Conservation (phyloP, 2,888 invertebrate species). For the Erebia epiphron region DNA sequence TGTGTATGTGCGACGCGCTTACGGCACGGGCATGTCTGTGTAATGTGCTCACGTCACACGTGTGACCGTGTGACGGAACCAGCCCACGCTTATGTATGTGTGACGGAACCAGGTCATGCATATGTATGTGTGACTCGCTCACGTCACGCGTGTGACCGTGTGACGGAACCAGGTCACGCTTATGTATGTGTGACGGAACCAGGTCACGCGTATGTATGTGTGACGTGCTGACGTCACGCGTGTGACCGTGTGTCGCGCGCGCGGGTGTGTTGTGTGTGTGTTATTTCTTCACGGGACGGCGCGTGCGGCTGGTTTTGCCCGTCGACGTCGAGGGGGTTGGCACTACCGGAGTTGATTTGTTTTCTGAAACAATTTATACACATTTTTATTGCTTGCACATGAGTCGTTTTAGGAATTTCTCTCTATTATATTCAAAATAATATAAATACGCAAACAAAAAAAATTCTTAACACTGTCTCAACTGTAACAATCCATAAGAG, state of each 20-base stretch:
- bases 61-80: background rate
- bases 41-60: background rate
- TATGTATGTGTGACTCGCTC: background rate
- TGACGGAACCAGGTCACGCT: background rate
- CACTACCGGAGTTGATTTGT: conserved; percentile 64
- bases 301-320: conserved; percentile 74
- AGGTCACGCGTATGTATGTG: background rate
- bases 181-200: background rate
- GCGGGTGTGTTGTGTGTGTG: conserved; percentile 12
- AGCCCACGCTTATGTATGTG: too few species aligned
- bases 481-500: too few species aligned
- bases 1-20: background rate
- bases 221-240: background rate
- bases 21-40: background rate
- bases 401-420: too few species aligned
- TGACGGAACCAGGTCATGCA: background rate
- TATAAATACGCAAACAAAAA: too few species aligned
- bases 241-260: conserved; percentile 2
- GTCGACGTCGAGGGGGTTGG: conserved; percentile 76
- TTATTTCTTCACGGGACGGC: conserved; percentile 55
- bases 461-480: too few species aligned
- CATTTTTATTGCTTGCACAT: background rate
- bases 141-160: background rate
- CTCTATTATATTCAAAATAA: too few species aligned
- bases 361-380: conserved; percentile 51